phyloP scores from a whole-genome alignment of 2,888 invertebrate genomes.

The Ypsolopha scabrella region DNA sequence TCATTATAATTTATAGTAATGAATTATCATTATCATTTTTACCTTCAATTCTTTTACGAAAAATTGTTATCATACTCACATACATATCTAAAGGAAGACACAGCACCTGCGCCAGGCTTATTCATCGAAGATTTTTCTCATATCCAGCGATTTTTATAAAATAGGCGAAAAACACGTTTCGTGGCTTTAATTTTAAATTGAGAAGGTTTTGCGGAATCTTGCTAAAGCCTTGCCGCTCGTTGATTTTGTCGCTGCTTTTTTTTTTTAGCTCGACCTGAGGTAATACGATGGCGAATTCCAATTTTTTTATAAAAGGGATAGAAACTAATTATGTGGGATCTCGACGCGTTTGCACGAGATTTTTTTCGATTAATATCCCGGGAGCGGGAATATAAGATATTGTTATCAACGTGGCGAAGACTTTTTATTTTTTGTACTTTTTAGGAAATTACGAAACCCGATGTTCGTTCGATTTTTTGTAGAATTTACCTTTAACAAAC shows the following conservation, averaged over 20 bases:
- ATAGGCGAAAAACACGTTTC: conserved; percentile 70
- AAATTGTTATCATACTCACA: background rate
- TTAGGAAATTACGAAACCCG: too few species aligned
- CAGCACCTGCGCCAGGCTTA: conserved; percentile 31
- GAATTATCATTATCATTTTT: too few species aligned
- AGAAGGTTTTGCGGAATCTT: conserved; percentile 65
- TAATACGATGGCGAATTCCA: conserved; percentile 38
- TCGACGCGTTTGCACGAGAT: conserved; percentile 15
- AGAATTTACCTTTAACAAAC: too few species aligned
- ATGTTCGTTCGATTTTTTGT: too few species aligned
- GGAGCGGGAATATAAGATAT: too few species aligned
- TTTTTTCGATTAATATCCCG: conserved; percentile 5
- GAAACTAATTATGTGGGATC: conserved; percentile 54
- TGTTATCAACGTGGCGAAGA: too few species aligned
- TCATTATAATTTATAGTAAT: too few species aligned
- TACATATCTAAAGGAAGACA: conserved; percentile 10
- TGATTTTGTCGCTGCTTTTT: conserved; percentile 33
- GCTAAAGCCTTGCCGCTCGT: conserved; percentile 51
- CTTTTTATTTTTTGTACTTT: too few species aligned
- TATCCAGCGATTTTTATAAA: conserved; percentile 68
- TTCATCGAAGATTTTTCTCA: conserved; percentile 62
- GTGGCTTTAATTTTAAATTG: conserved; percentile 72
- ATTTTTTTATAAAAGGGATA: conserved; percentile 44
- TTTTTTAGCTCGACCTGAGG: conserved; percentile 37
- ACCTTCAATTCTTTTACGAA: background rate